Evolutionary conservation across 2,113 vertebrate genomes (phyloP).

Genomic region (Pagrus major): DNA sequence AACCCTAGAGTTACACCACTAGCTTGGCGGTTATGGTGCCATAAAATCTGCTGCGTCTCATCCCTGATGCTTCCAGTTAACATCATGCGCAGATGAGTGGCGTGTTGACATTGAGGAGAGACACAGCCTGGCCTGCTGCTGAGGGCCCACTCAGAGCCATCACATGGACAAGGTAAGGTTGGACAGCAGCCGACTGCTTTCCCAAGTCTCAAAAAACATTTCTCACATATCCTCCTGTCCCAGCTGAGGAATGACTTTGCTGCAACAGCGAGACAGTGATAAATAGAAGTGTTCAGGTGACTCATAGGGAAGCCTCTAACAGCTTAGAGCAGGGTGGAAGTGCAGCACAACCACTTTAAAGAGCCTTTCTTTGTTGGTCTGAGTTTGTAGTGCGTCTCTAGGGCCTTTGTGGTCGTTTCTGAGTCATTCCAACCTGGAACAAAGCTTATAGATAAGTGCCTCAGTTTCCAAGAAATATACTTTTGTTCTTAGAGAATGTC

Average conservation of each 20-base stretch:
- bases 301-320: constrained; percentile 63
- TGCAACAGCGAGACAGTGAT: constrained; percentile 61
- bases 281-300: constrained; percentile 73
- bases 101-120: constrained; percentile 2
- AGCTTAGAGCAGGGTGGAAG: constrained; percentile 54
- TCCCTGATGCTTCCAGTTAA: not conserved
- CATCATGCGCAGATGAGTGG: not conserved
- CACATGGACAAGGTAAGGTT: constrained; percentile 24
- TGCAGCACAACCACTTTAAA: constrained; percentile 60
- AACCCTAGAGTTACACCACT: not conserved
- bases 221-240: constrained; percentile 43
- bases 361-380: constrained; percentile 48
- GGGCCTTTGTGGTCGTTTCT: constrained; percentile 53
- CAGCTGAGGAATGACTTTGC: constrained; percentile 65
- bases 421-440: constrained; percentile 55
- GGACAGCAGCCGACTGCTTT: constrained; percentile 37
- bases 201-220: constrained; percentile 53
- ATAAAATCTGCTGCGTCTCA: not conserved
- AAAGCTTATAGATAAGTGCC: constrained; percentile 59
- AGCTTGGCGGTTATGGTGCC: not conserved
- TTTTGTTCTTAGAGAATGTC: constrained; percentile 60
- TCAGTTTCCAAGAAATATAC: constrained; percentile 56
- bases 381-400: constrained; percentile 49
- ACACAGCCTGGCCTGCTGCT: not conserved
- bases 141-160: constrained; percentile 23